Conservation (phyloP, 2,888 invertebrate species). For the Tyria jacobaeae region DNA sequence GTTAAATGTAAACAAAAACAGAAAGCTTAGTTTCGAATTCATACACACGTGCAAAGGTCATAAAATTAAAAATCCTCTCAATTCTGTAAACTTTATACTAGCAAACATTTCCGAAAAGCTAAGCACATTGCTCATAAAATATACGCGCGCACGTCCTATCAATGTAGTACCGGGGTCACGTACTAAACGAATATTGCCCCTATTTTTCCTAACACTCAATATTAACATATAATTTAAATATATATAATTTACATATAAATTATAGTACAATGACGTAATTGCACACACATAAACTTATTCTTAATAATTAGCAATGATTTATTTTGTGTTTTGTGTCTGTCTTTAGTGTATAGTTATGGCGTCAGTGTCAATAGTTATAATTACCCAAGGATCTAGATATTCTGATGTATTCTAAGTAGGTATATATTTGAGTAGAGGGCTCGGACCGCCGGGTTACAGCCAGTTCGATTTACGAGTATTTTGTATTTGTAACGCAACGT, state of each 20-base stretch:
- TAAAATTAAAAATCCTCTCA: conserved; percentile 21
- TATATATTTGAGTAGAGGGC: too few species aligned
- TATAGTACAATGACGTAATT: conserved; percentile 17
- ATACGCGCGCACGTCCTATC: conserved; percentile 21
- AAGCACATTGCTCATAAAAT: conserved; percentile 26
- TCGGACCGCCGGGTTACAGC: too few species aligned
- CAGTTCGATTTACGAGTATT: too few species aligned
- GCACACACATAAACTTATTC: neutral
- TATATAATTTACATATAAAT: too few species aligned
- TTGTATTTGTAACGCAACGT: too few species aligned
- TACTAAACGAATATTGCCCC: conserved; percentile 24
- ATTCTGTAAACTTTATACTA: conserved; percentile 16
- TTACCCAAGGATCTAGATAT: neutral
- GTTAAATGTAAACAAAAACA: neutral
- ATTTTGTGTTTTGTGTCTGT: neutral
- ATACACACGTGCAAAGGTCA: conserved; percentile 20
- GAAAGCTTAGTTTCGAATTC: conserved; percentile 15
- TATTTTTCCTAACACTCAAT: conserved; percentile 20
- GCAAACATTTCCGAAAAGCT: conserved; percentile 18
- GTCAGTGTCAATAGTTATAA: too few species aligned
- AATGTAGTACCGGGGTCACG: conserved; percentile 30
- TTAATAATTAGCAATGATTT: neutral
- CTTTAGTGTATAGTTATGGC: neutral
- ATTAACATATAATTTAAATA: too few species aligned
- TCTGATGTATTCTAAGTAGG: neutral